These are phyloP conservation scores for Nibea coibor DNA, from an alignment of 2,113 vertebrate species.

Conservation along the genomic window DNA sequence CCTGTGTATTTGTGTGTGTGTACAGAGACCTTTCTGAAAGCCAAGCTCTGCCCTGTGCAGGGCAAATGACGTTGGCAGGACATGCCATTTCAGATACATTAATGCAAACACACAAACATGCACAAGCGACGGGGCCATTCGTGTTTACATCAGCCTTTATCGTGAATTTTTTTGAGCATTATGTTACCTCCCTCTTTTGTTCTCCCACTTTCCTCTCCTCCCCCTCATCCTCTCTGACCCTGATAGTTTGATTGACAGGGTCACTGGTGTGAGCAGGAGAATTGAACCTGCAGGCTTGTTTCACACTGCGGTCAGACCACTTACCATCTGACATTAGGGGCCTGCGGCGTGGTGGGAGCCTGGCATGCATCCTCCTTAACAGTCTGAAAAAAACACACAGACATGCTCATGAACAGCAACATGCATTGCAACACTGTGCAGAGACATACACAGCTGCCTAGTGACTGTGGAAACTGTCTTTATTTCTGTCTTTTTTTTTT, in stretches of 20 bases:
- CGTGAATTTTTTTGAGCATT: neutral
- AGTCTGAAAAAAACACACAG: conserved; percentile 10
- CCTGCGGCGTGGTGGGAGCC: conserved; percentile 25
- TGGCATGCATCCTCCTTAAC: conserved; percentile 35
- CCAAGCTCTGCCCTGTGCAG: conserved; percentile 22
- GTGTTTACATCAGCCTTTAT: neutral
- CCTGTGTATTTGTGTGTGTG: conserved; percentile 6
- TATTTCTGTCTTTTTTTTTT: neutral
- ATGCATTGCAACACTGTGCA: neutral
- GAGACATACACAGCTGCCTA: neutral
- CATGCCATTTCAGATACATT: conserved; percentile 47
- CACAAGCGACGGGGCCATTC: neutral
- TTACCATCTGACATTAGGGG: conserved; percentile 62
- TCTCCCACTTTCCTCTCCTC: neutral
- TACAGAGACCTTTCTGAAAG: conserved; percentile 49
- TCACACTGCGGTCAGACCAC: conserved; percentile 51
- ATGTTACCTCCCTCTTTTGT: too few species aligned
- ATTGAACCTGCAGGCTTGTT: conserved; percentile 47
- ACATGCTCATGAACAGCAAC: neutral
- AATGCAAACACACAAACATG: conserved; percentile 39
- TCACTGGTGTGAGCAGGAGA: conserved; percentile 44
- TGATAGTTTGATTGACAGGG: conserved; percentile 60
- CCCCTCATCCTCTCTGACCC: conserved; percentile 14
- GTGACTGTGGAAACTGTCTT: neutral
- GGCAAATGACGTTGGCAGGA: conserved; percentile 21